Conservation (phyloP, 2,888 invertebrate genomes). For the Cartodere bifasciata region DNA sequence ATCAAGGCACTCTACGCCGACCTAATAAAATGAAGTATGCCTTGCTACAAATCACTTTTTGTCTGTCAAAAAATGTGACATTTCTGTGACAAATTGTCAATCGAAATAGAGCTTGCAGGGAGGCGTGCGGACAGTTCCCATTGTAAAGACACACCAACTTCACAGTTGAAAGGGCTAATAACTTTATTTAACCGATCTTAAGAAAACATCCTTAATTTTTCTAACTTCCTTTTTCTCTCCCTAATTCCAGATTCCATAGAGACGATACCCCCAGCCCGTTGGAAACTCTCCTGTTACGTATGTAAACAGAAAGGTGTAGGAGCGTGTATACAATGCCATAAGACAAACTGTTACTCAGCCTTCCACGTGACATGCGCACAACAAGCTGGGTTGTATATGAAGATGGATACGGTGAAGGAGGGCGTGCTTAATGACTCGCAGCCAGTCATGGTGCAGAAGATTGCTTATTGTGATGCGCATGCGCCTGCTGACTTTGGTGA, state of each 20-base stretch:
- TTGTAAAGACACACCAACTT: too few relatives aligned
- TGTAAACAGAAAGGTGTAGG: conserved; percentile 88
- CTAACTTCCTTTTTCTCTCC: conserved; percentile 4
- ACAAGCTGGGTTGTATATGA: conserved; percentile 89
- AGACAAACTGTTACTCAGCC: conserved; percentile 90
- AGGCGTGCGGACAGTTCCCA: too few relatives aligned
- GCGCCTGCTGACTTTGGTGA: conserved; percentile 53
- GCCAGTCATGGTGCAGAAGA: conserved; percentile 82
- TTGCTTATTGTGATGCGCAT: conserved; percentile 92
- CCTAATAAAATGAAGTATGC: too few relatives aligned
- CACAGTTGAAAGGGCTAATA: too few relatives aligned
- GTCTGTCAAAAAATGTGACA: too few relatives aligned
- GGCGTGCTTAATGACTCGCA: conserved; percentile 37
- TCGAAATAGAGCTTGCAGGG: too few relatives aligned
- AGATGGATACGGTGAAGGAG: conserved; percentile 82
- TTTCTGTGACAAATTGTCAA: too few relatives aligned
- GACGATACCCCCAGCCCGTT: conserved; percentile 88
- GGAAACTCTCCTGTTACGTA: conserved; percentile 94
- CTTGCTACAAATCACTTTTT: too few relatives aligned
- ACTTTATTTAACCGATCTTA: too few relatives aligned
- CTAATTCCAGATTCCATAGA: conserved; percentile 78
- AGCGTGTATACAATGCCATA: conserved; percentile 97
- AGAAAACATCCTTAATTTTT: too few relatives aligned
- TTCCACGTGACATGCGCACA: conserved; percentile 99
- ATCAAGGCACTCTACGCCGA: too few relatives aligned